phyloP scores from a whole-genome alignment of 2,113 vertebrate genomes.

The Lagopus leucura region DNA sequence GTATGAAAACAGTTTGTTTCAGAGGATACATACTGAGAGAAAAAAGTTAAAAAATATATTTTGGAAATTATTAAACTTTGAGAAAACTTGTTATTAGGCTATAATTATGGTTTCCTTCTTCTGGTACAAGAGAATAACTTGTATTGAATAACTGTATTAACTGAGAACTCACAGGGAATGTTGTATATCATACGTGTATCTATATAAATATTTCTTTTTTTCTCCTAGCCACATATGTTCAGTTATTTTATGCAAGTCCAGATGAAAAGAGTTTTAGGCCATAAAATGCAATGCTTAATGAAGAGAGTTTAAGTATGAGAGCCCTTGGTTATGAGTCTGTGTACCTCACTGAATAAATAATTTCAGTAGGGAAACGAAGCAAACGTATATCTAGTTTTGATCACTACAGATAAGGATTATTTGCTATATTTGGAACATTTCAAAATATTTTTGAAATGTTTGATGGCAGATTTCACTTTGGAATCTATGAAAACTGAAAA shows the following conservation, averaged over 20 bases:
- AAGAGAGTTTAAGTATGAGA: constrained; percentile 4
- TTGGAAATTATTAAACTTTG: neutral
- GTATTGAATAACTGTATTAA: neutral
- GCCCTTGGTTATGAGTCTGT: neutral
- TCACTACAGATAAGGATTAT: neutral
- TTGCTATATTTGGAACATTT: neutral
- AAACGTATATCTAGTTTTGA: neutral
- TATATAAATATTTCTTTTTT: neutral
- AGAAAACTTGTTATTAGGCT: neutral
- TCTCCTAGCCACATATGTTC: neutral
- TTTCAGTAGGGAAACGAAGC: neutral
- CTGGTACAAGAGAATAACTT: neutral
- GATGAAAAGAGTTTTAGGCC: neutral
- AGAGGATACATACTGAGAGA: neutral
- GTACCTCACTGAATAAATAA: constrained; percentile 43
- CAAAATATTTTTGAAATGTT: neutral
- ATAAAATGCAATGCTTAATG: constrained; percentile 8
- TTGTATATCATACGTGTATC: neutral
- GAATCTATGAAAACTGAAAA: neutral
- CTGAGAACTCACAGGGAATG: neutral
- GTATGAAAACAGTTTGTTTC: neutral
- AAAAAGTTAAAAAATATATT: neutral
- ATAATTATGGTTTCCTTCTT: neutral
- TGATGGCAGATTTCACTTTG: neutral
- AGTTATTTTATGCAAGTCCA: neutral